These are phyloP conservation scores for Arrhamphus sclerolepis DNA, from an alignment of 2,797 vertebrate genomes.

Conservation along the genomic window DNA sequence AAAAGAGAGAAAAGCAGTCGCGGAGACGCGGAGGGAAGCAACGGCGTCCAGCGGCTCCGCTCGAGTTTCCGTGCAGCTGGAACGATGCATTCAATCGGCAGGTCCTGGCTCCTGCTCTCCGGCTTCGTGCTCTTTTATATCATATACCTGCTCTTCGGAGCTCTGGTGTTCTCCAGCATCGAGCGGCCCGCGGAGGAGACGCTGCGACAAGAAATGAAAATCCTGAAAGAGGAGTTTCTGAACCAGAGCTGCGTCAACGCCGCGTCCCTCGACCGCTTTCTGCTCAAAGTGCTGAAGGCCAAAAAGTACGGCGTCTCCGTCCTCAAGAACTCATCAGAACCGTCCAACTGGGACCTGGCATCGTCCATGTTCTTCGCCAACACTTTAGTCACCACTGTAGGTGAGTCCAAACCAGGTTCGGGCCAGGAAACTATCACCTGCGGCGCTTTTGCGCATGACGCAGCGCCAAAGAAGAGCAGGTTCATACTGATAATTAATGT, in stretches of 20 bases:
- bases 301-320: slow-evolving; percentile 85
- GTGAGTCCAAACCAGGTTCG: slow-evolving; percentile 72
- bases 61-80: no score
- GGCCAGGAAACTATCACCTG: background rate
- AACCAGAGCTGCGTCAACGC: slow-evolving; percentile 83
- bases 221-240: slow-evolving; percentile 82
- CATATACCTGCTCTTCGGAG: slow-evolving; percentile 86
- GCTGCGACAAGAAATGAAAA: slow-evolving; percentile 78
- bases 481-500: no score
- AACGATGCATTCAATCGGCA: slow-evolving; percentile 66
- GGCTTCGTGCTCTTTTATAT: slow-evolving; percentile 80
- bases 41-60: background rate
- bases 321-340: slow-evolving; percentile 73
- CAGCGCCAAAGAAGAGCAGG: no score
- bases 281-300: slow-evolving; percentile 80
- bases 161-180: slow-evolving; percentile 86
- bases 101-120: slow-evolving; percentile 79
- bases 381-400: slow-evolving; percentile 91
- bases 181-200: slow-evolving; percentile 86
- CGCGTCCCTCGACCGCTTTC: slow-evolving; percentile 81
- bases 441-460: slow-evolving; percentile 22
- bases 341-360: slow-evolving; percentile 87
- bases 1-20: background rate
- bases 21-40: background rate
- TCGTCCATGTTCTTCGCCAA: slow-evolving; percentile 92